Base-by-base conservation (phyloP, 2,797 vertebrate species). In the Lutjanus campechanus region DNA sequence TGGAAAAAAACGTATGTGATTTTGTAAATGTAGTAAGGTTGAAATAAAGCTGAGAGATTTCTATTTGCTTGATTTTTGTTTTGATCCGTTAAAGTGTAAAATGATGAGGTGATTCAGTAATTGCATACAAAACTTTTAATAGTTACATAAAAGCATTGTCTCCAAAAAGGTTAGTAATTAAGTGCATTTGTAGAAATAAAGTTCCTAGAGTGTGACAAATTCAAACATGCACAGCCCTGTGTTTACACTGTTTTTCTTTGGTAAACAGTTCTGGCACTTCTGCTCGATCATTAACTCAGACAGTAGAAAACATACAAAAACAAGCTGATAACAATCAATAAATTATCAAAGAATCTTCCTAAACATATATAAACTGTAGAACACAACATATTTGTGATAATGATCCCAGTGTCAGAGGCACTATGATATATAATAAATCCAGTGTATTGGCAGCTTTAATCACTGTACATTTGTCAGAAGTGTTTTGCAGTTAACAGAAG, bases 121-220 rank as follows among this genome's bases (percentile, higher is more conserved):
- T 19, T 74, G n/a, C 70, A 73, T 83, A 83, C 4, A 85, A 85
- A 83, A 83, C n/a, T 88, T 58, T 90, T 85, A 85, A 79, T 87
- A 65, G 44, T 60, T 73, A 58, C 43, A 83, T 68, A 73, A 11
- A 20, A 54, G 62, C 10, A 82, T 46, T 25, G 73, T 69, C 46
- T 81, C 43, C 6, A 69, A 61, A 75, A 81, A 43, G 1, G 40
- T 86, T 79, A 79, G 77, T 78, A 29, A 56, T 64, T 71, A n/a
- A 54, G 44, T 75, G 56, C 46, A 76, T 50, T 58, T 67, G 50
- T 58, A 47, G 46, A 81, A 64, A 84, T 17, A 61, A n/a, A 73
- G 60, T 61, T 76, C 43, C 9, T 17, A 29, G 19, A 44, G 43
- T 7, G 17, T 66, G 54, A 68, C 67, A 15, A 74, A 58, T 29